Evolutionary conservation across 2,888 invertebrate genomes (phyloP).

Genomic region (Monochamus alternatus): DNA sequence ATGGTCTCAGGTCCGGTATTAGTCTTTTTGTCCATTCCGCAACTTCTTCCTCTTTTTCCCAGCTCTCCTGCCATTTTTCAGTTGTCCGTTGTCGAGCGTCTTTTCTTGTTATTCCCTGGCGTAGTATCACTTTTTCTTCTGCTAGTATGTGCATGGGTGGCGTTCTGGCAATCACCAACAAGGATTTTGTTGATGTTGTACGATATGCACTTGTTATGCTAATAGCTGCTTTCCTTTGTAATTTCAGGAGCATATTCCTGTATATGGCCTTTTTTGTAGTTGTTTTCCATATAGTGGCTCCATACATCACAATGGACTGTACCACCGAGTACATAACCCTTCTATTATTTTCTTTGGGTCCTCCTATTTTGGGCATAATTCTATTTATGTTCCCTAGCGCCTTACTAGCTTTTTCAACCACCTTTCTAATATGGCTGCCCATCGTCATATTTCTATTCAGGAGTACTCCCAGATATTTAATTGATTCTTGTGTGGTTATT

Average conservation of each 20-base stretch:
- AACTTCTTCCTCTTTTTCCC: no score
- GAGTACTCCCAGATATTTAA: constrained; percentile 39
- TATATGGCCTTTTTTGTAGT: constrained; percentile 18
- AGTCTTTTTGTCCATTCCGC: no score
- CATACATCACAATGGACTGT: constrained; percentile 28
- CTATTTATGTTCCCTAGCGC: no score
- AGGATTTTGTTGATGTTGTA: constrained; percentile 35
- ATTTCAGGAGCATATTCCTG: constrained; percentile 18
- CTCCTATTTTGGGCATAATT: constrained; percentile 30
- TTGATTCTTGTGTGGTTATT: background rate
- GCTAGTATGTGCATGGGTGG: constrained; percentile 11
- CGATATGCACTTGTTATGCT: constrained; percentile 33
- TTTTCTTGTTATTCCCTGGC: background rate
- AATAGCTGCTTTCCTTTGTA: constrained; percentile 37
- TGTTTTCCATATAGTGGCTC: constrained; percentile 22
- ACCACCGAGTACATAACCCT: background rate
- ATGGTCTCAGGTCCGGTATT: no score
- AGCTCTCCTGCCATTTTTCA: no score
- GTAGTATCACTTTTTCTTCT: background rate
- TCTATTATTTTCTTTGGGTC: constrained; percentile 19
- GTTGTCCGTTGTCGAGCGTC: no score
- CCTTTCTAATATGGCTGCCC: constrained; percentile 9
- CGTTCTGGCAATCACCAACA: constrained; percentile 33
- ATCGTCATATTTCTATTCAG: constrained; percentile 29
- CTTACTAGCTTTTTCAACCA: constrained; percentile 15